A percentile compares a stretch with the other conserved stretches of the same genome.
These are phyloP conservation scores for Noctuana brunneofusca DNA, from an alignment of 2,888 invertebrate genomes.

Conservation along the genomic window DNA sequence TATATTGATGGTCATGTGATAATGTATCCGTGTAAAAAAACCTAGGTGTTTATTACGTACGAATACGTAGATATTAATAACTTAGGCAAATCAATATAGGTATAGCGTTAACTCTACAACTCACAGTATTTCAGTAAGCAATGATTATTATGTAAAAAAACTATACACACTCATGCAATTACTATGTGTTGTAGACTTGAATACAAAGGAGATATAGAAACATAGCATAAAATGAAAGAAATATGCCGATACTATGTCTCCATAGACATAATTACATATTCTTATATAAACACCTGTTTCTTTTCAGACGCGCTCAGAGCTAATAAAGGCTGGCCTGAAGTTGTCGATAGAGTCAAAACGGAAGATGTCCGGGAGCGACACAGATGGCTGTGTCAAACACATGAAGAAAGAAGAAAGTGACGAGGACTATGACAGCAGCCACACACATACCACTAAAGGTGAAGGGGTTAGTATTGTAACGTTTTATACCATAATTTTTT, in stretches of 20 bases:
- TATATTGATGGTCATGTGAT: background rate
- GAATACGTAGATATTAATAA: background rate
- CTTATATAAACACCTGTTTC: too few species aligned
- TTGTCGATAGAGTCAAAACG: slow-evolving; percentile 94
- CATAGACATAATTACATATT: too few species aligned
- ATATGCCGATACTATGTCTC: too few species aligned
- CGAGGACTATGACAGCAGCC: slow-evolving; percentile 84
- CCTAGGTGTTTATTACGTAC: background rate
- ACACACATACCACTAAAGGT: slow-evolving; percentile 77
- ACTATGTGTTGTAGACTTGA: too few species aligned
- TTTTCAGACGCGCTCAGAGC: slow-evolving; percentile 91
- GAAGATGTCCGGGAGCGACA: slow-evolving; percentile 87
- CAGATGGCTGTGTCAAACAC: slow-evolving; percentile 71
- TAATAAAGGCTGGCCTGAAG: slow-evolving; percentile 95
- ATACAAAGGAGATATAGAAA: too few species aligned
- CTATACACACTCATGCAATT: too few species aligned
- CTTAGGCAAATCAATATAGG: background rate
- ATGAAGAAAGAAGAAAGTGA: slow-evolving; percentile 84
- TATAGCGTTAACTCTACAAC: too few species aligned
- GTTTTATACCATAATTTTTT: background rate
- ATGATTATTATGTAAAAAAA: too few species aligned
- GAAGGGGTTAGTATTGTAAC: slow-evolving; percentile 73
- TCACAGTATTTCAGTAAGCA: too few species aligned
- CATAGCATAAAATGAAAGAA: too few species aligned
- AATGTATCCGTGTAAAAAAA: background rate